A percentile compares a stretch with the other conserved stretches of the same genome.
phyloP scores from a whole-genome alignment of 2,888 invertebrate genomes.

The Epinotia bilunana region DNA sequence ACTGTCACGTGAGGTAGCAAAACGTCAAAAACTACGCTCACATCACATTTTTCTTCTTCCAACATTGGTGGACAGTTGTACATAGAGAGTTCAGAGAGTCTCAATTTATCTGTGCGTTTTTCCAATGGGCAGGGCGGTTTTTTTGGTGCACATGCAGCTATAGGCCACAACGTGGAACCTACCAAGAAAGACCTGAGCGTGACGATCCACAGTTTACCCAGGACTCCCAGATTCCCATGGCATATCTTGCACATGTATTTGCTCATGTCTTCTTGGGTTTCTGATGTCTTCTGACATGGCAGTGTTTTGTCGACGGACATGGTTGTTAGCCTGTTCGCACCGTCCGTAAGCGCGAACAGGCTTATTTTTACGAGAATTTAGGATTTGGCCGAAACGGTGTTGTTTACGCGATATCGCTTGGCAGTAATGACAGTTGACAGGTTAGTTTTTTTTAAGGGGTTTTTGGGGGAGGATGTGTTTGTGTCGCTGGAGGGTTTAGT shows the following conservation, averaged over 20 bases:
- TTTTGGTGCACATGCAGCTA: not conserved
- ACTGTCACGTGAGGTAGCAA: not conserved
- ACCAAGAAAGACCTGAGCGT: not conserved
- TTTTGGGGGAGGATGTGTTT: not conserved
- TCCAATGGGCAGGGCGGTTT: not conserved
- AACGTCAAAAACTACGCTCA: not conserved
- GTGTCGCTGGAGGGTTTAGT: not conserved
- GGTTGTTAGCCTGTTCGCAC: conserved; percentile 7
- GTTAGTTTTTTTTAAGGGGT: not conserved
- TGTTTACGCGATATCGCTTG: not conserved
- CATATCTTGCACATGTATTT: not conserved
- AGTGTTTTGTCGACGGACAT: conserved; percentile 1
- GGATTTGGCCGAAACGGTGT: not conserved
- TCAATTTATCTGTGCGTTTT: not conserved
- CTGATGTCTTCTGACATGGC: not conserved
- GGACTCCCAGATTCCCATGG: not conserved
- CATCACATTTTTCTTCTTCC: not conserved
- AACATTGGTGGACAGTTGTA: not conserved
- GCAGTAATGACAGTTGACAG: not conserved
- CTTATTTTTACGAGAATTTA: conserved; percentile 7
- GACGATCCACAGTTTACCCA: conserved; percentile 27
- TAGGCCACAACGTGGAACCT: not conserved
- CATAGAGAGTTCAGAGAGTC: not conserved
- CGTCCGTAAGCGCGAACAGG: conserved; percentile 11
- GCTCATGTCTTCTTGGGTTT: not conserved